These are phyloP conservation scores for Bradypus variegatus DNA, from an alignment of 2,797 vertebrate genomes.

Conservation along the genomic window DNA sequence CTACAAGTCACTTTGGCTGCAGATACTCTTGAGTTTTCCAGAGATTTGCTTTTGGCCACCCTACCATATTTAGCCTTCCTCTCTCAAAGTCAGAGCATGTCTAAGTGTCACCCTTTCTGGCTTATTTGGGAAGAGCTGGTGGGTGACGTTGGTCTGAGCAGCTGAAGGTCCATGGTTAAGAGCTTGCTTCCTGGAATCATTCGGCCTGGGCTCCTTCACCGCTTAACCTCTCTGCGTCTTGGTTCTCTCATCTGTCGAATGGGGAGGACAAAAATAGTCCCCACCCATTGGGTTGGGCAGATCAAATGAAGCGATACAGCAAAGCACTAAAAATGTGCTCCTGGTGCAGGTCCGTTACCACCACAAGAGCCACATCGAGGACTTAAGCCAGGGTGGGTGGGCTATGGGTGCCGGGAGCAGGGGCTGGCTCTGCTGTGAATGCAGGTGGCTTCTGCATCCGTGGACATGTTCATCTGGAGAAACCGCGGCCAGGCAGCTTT, in stretches of 20 bases:
- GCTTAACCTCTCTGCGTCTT: background rate
- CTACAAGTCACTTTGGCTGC: background rate
- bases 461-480: too few species aligned
- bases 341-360: accelerated
- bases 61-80: background rate
- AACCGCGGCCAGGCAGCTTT: background rate
- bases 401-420: background rate
- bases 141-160: background rate
- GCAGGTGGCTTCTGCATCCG: background rate
- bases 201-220: background rate
- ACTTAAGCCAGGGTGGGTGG: accelerated
- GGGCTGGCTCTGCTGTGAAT: background rate
- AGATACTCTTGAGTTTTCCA: background rate
- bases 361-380: accelerated
- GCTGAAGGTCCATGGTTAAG: background rate
- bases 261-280: background rate
- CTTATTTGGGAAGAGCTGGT: background rate
- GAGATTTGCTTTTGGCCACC: accelerated
- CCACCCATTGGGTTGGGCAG: background rate
- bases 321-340: background rate
- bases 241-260: background rate
- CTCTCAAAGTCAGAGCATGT: background rate
- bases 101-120: background rate
- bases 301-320: background rate
- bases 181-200: background rate